Evolutionary conservation across 2,113 vertebrate species (phyloP).

Genomic region (Laticauda laticaudata): DNA sequence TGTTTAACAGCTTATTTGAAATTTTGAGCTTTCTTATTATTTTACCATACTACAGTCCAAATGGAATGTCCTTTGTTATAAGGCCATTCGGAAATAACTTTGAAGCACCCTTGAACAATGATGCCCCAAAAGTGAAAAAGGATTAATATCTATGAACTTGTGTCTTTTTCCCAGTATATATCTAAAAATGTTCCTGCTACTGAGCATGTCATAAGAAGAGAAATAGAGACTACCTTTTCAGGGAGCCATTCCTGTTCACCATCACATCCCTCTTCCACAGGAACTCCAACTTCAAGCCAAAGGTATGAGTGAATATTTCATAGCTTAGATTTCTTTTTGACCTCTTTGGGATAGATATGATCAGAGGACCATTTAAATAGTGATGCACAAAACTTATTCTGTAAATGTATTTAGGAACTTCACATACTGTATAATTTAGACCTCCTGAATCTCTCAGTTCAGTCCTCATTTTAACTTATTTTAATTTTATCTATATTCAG

Average conservation of each 20-base stretch:
- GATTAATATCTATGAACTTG: background rate
- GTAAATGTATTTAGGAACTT: background rate
- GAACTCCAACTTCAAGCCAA: constrained; percentile 91
- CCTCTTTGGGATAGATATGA: background rate
- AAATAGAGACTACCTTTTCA: constrained; percentile 87
- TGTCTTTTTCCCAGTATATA: constrained; percentile 81
- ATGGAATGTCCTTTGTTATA: background rate
- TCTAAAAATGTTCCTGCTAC: constrained; percentile 93
- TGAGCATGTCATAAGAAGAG: constrained; percentile 88
- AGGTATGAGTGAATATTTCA: constrained; percentile 68
- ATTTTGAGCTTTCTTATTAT: background rate
- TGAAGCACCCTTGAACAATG: background rate
- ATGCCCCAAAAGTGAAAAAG: background rate
- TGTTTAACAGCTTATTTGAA: background rate
- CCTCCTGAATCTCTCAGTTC: background rate
- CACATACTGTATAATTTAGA: background rate
- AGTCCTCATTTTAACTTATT: background rate
- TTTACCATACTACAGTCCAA: background rate
- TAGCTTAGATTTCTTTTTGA: background rate
- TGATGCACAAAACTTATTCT: background rate
- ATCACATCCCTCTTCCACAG: constrained; percentile 92
- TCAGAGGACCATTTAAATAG: too few species aligned
- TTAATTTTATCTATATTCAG: background rate
- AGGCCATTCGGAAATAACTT: background rate
- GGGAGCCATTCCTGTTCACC: constrained; percentile 94